Conservation (phyloP, 2,113 vertebrate genomes). For the Ondatra zibethicus region DNA sequence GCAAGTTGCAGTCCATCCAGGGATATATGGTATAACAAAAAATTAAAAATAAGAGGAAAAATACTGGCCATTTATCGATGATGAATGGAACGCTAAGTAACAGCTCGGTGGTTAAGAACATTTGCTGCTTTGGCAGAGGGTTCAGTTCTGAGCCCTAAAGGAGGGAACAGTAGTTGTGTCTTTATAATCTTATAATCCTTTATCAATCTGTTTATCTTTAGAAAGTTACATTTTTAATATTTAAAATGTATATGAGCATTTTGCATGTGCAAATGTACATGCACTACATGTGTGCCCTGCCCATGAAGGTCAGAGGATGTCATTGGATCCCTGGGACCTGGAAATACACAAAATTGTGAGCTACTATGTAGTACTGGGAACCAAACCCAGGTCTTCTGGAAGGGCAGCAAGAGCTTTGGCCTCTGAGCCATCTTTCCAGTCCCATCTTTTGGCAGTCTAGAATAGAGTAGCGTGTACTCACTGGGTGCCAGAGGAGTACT, state of each 20-base stretch:
- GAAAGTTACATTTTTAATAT: neutral
- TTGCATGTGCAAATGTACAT: neutral
- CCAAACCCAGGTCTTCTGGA: neutral
- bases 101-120: neutral
- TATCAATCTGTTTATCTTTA: neutral
- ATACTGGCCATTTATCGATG: neutral
- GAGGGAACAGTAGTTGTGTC: neutral
- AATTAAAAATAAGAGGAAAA: neutral
- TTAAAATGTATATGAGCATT: neutral
- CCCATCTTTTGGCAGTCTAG: neutral
- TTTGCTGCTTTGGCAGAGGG: neutral
- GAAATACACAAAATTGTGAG: too few relatives aligned
- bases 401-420: neutral
- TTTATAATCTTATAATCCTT: neutral
- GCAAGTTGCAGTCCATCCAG: neutral
- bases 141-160: neutral
- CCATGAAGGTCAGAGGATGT: neutral
- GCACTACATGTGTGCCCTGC: neutral
- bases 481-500: too few relatives aligned
- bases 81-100: neutral
- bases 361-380: neutral
- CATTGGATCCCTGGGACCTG: too few relatives aligned
- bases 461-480: too few relatives aligned
- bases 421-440: neutral
- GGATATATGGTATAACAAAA: neutral